Evolutionary conservation across 1,140 invertebrate species (phyloP), one percentile per base, ranked within the genome.

Genomic region (Aphaenogaster floridana): DNA sequence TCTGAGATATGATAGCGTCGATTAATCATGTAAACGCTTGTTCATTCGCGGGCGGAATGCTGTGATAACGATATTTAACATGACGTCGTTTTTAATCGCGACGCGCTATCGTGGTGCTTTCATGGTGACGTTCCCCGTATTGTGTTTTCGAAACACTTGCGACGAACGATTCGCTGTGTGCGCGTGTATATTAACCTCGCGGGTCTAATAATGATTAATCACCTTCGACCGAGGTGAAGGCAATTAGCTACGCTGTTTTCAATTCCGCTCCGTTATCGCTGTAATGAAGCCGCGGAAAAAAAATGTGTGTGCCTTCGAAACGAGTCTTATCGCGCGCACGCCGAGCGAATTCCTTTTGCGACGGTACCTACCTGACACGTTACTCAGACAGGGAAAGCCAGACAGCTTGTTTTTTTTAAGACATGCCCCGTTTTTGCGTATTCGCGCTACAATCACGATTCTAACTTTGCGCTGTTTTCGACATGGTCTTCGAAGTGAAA

Each of bases 101-200:
- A 1, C 9, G 28, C 48, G 36, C n/a, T 52, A 39, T 59, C 9
- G 34, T 42, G 4, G 6, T 13, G 34, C 42, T 81, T 69, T 81
- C 50, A n/a, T 13, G 5, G 0, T 4, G 54, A 63, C 8, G 45
- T n/a, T 59, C 17, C 34, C 28, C 1, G 8, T 72, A 21, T 48
- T 50, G 57, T 83, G 68, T 84, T 84, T 61, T 61, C n/a, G 80
- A 74, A 84, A 84, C 80, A 76, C 34, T 76, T 48, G 80, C 39
- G 28, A 7, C 39, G 64, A 71, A 76, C 59, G 28, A 34, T 76
- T 36, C 39, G 36, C 13, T 13, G 8, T n/a, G 34, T 13, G 8
- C 36, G 34, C 6, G 1, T 59, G 11, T 45, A 28, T 36, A 74
- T 74, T 57, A 83, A 36, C 52, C 21, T 42, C n/a, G 48, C 5